Evolutionary conservation across 2,888 invertebrate species (phyloP).

Genomic region (Drosophila emarginata): DNA sequence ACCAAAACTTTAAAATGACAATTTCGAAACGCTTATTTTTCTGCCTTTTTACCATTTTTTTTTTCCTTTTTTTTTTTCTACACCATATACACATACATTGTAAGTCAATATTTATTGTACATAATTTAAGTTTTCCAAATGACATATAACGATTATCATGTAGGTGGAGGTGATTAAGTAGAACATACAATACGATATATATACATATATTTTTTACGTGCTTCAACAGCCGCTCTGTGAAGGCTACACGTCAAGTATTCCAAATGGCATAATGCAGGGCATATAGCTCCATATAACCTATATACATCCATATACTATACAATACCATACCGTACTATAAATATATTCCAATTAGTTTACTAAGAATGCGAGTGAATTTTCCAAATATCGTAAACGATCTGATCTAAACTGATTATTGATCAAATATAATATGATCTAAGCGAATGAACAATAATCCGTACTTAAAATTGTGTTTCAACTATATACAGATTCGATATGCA

Average conservation of each 20-base stretch:
- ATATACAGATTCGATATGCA: neutral
- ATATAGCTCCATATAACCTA: slow-evolving; percentile 24
- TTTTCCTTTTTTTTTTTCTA: neutral
- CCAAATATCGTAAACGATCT: slow-evolving; percentile 25
- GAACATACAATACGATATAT: neutral
- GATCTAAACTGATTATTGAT: too few relatives aligned
- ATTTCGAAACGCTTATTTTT: slow-evolving; percentile 40
- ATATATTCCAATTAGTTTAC: slow-evolving; percentile 36
- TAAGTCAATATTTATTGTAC: slow-evolving; percentile 7
- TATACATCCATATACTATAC: slow-evolving; percentile 29
- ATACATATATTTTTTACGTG: slow-evolving; percentile 28
- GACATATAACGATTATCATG: slow-evolving; percentile 14
- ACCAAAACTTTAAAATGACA: slow-evolving; percentile 40
- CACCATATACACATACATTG: slow-evolving; percentile 1
- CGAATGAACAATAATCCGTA: slow-evolving; percentile 19
- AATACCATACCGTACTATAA: too few relatives aligned
- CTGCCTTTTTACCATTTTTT: slow-evolving; percentile 1
- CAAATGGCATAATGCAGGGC: slow-evolving; percentile 44
- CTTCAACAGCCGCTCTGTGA: slow-evolving; percentile 46
- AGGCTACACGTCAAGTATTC: slow-evolving; percentile 60
- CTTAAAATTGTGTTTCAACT: slow-evolving; percentile 34
- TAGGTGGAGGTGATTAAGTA: neutral
- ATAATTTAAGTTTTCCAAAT: slow-evolving; percentile 5
- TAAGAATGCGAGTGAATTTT: slow-evolving; percentile 50
- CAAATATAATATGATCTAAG: too few relatives aligned